Evolutionary conservation across 2,113 vertebrate species (phyloP).

Genomic region (Corynorhinus townsendii): DNA sequence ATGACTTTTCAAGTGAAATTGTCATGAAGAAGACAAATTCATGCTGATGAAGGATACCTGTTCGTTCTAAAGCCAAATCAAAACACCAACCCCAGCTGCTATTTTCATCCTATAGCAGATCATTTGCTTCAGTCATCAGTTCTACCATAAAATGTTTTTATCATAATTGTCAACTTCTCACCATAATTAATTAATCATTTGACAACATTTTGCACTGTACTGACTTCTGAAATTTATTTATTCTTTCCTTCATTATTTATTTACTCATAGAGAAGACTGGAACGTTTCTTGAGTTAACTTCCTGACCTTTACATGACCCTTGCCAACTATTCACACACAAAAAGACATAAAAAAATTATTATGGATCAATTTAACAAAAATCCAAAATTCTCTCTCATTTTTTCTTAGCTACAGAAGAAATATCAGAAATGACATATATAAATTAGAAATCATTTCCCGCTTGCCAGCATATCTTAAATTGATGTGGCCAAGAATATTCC

Average conservation of each 20-base stretch:
- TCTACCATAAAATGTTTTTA: not conserved
- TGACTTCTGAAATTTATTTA: not conserved
- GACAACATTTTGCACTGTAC: not conserved
- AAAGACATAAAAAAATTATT: not conserved
- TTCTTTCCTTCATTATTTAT: not conserved
- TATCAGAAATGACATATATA: conserved; percentile 71
- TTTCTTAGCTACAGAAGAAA: conserved; percentile 56
- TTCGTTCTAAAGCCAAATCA: not conserved
- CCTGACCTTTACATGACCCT: conserved; percentile 66
- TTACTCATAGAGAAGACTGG: not conserved
- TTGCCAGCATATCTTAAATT: conserved; percentile 75
- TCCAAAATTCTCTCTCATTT: conserved; percentile 60
- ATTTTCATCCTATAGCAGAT: fast-evolving
- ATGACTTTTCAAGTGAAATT: not conserved
- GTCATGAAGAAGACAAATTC: not conserved
- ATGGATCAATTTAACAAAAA: conserved; percentile 73
- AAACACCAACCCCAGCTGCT: not conserved
- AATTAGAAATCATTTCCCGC: conserved; percentile 79
- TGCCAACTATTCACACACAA: conserved; percentile 24
- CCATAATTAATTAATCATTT: not conserved
- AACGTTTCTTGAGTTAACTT: not conserved
- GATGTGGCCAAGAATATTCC: conserved; percentile 74
- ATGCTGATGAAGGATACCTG: too few relatives aligned
- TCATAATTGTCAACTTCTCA: not conserved
- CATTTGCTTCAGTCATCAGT: fast-evolving